Evolutionary conservation across 1,140 invertebrate genomes (phyloP), one percentile per base, ranked within the genome.

Genomic region (Diabrotica virgifera): DNA sequence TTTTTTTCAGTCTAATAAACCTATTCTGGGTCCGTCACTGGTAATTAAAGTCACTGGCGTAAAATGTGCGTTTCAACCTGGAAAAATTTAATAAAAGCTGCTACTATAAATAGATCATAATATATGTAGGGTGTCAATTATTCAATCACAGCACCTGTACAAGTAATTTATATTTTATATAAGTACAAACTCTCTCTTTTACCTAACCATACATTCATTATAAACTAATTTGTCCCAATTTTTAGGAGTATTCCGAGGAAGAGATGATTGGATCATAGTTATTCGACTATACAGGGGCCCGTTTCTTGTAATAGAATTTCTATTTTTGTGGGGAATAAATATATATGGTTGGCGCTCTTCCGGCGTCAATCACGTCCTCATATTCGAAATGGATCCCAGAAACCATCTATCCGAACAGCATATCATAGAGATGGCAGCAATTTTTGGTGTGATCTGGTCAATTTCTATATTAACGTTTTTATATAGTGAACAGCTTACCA

Each of bases 321-420:
- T 99, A 67, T 99, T 98, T 77, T 81, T 99, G 2, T 95, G 99
- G 76, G 97, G 97, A 13, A 89, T 99, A 11, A 99, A 99, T 77
- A 96, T 94, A 12, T 98, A 98, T 80, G 96, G 96, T n/a, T 99
- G 97, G 97, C 84, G 96, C 70, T 94, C 93, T 5, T 97, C 96
- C 0, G 97, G 97, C 9, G 97, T 99, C 5, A 99, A 99, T 84
- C 98, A 99, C 80, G 97, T 99, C 0, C 85, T 99, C 0, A 99
- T 99, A 70, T 99, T 99, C 79, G 97, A 99, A 80, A 82, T 99
- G 55, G 96, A 99, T 82, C 98, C 97, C 0, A 83, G 98, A 60
- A 96, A 98, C 81, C 97, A 99, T 84, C 81, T 94, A 0, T 92
- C 96, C 0, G 96, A 98, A 76, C 96, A 98, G 75, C 93, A 99